Evolutionary conservation across 2,888 invertebrate species (phyloP).

Genomic region (Biston betularia): DNA sequence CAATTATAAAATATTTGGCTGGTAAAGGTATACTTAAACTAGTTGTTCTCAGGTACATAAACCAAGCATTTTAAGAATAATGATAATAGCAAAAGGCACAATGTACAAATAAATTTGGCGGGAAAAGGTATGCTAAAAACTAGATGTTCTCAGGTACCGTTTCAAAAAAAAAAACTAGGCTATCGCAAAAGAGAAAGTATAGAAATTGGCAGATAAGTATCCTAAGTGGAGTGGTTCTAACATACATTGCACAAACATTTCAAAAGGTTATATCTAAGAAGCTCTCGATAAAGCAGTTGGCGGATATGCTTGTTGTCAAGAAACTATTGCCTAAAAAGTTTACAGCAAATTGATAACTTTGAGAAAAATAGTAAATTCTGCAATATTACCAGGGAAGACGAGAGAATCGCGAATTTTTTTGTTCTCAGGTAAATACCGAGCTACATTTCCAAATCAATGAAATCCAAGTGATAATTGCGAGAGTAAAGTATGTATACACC

Average conservation of each 20-base stretch:
- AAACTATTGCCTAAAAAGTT: too few species aligned
- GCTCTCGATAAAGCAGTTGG: too few species aligned
- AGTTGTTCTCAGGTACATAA: slow-evolving; percentile 8
- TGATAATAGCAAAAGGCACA: too few species aligned
- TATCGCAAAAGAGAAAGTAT: too few species aligned
- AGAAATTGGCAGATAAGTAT: background rate
- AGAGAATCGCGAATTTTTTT: background rate
- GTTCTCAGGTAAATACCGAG: background rate
- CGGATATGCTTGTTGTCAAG: too few species aligned
- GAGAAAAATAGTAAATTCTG: background rate
- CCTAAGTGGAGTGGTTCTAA: slow-evolving; percentile 14
- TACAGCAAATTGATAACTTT: background rate
- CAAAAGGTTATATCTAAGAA: too few species aligned
- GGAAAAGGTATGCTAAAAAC: too few species aligned
- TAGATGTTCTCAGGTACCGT: too few species aligned
- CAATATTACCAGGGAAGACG: background rate
- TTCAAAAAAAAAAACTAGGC: too few species aligned
- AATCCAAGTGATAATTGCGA: background rate
- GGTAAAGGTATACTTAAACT: slow-evolving; percentile 8
- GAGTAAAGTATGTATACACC: background rate
- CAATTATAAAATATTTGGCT: background rate
- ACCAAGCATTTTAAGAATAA: background rate
- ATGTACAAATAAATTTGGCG: too few species aligned
- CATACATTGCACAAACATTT: background rate
- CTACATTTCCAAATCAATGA: background rate